Conservation (phyloP, 2,113 vertebrate species). For the Gymnarchus niloticus region DNA sequence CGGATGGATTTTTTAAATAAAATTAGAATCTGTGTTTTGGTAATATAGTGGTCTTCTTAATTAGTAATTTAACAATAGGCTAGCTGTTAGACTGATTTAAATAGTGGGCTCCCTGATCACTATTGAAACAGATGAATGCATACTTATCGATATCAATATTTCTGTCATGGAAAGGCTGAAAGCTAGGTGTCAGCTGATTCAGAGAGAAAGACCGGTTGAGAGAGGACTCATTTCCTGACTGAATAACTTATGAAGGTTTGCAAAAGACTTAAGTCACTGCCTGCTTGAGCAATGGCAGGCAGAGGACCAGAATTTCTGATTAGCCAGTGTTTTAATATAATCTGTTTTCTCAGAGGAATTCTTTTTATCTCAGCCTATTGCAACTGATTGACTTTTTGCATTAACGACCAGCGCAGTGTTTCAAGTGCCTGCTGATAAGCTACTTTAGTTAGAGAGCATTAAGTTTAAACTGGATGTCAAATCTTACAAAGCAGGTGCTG, state of each 20-base stretch:
- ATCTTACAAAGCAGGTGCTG: neutral
- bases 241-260: neutral
- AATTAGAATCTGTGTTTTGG: neutral
- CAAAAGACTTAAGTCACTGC: neutral
- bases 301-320: neutral
- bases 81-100: neutral
- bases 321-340: neutral
- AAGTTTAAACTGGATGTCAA: neutral
- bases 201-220: neutral
- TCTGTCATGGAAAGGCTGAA: neutral
- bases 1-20: neutral
- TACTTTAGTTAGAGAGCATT: neutral
- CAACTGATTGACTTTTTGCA: slow-evolving; percentile 2
- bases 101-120: neutral
- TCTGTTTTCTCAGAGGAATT: neutral
- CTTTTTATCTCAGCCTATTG: neutral
- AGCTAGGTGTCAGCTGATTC: neutral
- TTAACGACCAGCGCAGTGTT: neutral
- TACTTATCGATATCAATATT: neutral
- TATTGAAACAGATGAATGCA: neutral
- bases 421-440: neutral
- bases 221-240: neutral
- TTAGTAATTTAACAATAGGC: neutral
- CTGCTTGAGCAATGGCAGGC: neutral
- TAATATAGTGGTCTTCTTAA: neutral